Percentiles rank a stretch among this genome's conserved stretches.
Conservation (phyloP, 2,888 invertebrate species). For the Lucinisca nassula region DNA sequence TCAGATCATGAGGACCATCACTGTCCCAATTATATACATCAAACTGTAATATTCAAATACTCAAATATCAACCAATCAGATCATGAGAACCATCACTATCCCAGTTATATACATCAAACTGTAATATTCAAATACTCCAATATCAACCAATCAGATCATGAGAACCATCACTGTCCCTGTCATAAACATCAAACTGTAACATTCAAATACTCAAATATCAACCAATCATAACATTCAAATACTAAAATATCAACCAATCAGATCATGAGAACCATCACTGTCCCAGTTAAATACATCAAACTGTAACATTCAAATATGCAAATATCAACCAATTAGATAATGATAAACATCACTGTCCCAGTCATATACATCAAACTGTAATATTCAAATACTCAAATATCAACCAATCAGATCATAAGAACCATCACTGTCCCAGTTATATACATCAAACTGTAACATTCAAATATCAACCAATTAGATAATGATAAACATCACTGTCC, state of each 20-base stretch:
- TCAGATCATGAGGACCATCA: too few relatives aligned
- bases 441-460: constrained; percentile 82
- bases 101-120: constrained; percentile 87
- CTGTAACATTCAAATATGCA: constrained; percentile 66
- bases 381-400: constrained; percentile 50
- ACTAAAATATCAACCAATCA: constrained; percentile 84
- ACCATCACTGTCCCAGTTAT: constrained; percentile 86
- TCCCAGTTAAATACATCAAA: constrained; percentile 86
- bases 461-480: constrained; percentile 84
- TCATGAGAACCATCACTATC: constrained; percentile 87
- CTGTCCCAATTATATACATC: too few relatives aligned
- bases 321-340: constrained; percentile 85
- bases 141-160: too few relatives aligned
- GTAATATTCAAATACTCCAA: too few relatives aligned
- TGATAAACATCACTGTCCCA: constrained; percentile 86
- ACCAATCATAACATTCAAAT: too few relatives aligned
- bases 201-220: too few relatives aligned
- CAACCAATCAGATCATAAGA: constrained; percentile 86
- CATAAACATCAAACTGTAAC: too few relatives aligned
- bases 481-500: constrained; percentile 86
- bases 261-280: constrained; percentile 85
- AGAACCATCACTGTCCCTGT: too few relatives aligned
- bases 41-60: too few relatives aligned
- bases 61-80: constrained; percentile 85
- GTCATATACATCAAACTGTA: constrained; percentile 86